Conservation (phyloP, 2,113 vertebrate species). For the Caretta caretta region DNA sequence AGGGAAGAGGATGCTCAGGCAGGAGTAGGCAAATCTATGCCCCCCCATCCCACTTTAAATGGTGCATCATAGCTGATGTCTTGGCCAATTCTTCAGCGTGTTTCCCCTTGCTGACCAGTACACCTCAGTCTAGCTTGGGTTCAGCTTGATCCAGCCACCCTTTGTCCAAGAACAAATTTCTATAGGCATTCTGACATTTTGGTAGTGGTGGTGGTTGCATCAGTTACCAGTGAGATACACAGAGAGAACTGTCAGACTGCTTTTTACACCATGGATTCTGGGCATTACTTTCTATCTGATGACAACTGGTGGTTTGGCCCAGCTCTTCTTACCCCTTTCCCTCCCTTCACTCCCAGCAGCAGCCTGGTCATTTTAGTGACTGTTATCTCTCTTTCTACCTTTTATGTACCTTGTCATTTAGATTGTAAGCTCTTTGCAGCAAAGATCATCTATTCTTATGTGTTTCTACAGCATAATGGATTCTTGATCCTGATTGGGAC, state of each 20-base stretch:
- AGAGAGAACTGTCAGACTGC: background rate
- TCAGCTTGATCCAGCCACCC: background rate
- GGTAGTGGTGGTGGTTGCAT: background rate
- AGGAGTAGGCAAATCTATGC: background rate
- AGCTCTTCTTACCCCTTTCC: background rate
- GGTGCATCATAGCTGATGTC: background rate
- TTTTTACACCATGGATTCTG: background rate
- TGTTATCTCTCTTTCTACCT: too few species aligned
- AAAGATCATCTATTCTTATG: background rate
- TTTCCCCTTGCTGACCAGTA: background rate
- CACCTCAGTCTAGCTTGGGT: background rate
- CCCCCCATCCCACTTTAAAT: background rate
- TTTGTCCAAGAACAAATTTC: background rate
- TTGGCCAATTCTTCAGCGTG: background rate
- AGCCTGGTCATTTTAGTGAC: background rate
- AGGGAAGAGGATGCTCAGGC: background rate
- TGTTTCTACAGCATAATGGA: background rate
- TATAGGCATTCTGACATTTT: background rate
- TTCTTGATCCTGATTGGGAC: background rate
- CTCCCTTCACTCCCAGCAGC: background rate
- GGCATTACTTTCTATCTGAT: background rate
- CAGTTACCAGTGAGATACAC: background rate
- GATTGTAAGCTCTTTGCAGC: background rate
- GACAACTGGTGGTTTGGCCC: background rate
- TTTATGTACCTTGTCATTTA: background rate